phyloP scores from a whole-genome alignment of 2,888 invertebrate genomes.

The Plebejus argus region DNA sequence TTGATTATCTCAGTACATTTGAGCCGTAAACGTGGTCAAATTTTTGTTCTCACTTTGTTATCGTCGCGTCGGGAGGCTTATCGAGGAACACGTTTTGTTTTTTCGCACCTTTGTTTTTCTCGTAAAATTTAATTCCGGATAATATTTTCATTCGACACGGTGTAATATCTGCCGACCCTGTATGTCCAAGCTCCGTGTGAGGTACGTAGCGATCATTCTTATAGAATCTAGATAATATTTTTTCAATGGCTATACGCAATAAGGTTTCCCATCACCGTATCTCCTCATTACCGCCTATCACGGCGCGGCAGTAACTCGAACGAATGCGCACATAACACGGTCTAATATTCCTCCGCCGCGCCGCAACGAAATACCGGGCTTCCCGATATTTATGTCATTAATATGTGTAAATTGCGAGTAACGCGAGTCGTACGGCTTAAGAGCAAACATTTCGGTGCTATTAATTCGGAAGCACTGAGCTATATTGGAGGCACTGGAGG shows the following conservation, averaged over 20 bases:
- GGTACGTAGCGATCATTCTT: background rate
- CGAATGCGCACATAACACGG: conserved; percentile 30
- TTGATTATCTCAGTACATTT: conserved; percentile 29
- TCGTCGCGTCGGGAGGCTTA: background rate
- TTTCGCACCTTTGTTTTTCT: background rate
- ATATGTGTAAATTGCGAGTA: conserved; percentile 58
- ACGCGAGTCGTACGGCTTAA: conserved; percentile 64
- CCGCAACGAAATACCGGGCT: conserved; percentile 43
- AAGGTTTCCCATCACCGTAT: background rate
- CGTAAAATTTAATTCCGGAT: background rate
- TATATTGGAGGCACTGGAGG: conserved; percentile 69
- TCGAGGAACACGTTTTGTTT: conserved; percentile 12
- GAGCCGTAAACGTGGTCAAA: conserved; percentile 26
- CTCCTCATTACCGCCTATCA: conserved; percentile 14
- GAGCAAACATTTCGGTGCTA: conserved; percentile 76
- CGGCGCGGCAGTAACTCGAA: conserved; percentile 17
- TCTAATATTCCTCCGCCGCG: conserved; percentile 33
- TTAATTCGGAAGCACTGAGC: conserved; percentile 73
- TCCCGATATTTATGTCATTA: conserved; percentile 62
- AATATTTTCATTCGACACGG: background rate
- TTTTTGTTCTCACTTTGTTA: conserved; percentile 4
- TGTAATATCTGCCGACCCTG: background rate
- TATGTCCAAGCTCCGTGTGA: background rate
- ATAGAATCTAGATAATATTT: background rate
- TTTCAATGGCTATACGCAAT: background rate